Base-by-base conservation (phyloP, 2,888 invertebrate species). In the Caenorhabditis sp. region DNA sequence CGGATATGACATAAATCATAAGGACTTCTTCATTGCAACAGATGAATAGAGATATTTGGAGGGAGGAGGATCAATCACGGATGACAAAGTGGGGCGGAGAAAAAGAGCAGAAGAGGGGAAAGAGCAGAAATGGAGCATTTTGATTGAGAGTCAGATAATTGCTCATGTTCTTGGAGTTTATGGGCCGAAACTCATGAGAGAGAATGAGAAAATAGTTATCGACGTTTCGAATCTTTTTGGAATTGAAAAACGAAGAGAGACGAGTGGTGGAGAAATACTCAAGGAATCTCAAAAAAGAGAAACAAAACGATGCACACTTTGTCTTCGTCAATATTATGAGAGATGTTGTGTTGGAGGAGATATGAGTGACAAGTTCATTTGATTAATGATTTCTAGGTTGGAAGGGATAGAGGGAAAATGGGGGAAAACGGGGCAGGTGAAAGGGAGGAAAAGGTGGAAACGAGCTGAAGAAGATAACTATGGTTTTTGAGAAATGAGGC, bases 161-260 rank as follows among this genome's bases (percentile, higher is more conserved):
- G 77, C 59, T 56, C 72, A 72, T 80, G 72, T 72, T 80, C 73
- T 38, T 24, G 16, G 49, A 47, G 74, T 80, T 80, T 80, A 77
- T 74, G 73, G 80, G 41, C 64, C 72, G 64, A 66, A 61, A 54
- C 63, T 79, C 54, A 28, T 26, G 26, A 72, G 26, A 47, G 41
- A 14, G 1, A 24, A 14, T 7, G 51, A 54, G 31, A 31, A 58
- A 35, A 49, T 28, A 59, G 49, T 68, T 76, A 76, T 76, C 76
- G 76, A 59, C 58, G 26, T 22, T 38, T 51, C 1, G 51, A 61
- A 76, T 76, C 76, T 68, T 54, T 54, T 54, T 47, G 41, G 49
- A n/a, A 74, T 19, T 31, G 28, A 61, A 63, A 61, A 47, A 41
- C 22, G 59, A 51, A 68, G n/a, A n/a, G 26, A 44, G 51, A 12